Evolutionary conservation across 2,888 invertebrate genomes (phyloP), one percentile per base, ranked within the genome.

Genomic region (Trichopria drosophilae): DNA sequence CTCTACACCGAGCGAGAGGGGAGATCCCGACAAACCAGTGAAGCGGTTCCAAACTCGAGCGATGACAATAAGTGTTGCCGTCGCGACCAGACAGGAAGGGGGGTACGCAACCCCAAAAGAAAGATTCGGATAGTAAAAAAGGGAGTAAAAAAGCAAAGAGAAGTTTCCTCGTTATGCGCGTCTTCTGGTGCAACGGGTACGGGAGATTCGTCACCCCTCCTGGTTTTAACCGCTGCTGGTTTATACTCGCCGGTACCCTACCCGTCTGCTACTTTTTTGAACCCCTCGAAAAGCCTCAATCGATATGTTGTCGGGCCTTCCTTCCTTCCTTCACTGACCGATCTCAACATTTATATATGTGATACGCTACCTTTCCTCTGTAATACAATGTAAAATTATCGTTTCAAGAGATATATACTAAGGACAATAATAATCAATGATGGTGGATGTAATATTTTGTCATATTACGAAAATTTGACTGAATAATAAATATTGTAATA

Each of bases 141-240:
- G 19, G 19, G 43, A 46, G 40, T 53, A 53, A 46, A 52, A 55
- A 55, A 48, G 56, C 59, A 69, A 65, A 65, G 64, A 67, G 64
- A 65, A 67, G 68, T 72, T 72, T 73, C 71, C 73, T 72, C n/a
- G 73, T 72, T 71, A 67, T 66, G 67, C 71, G 67, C 71, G 64
- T 70, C 71, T 72, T 68, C 60, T 62, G 66, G 66, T 68, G 68
- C 72, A 70, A 71, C 42, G 51, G 53, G 39, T 47, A 46, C 51
- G 43, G n/a, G n/a, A n/a, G n/a, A n/a, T n/a, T n/a, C n/a, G n/a
- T n/a, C n/a, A n/a, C n/a, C n/a, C n/a, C n/a, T n/a, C n/a, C n/a
- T n/a, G n/a, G n/a, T n/a, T n/a, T 53, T 55, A 60, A 60, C 60
- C 60, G 37, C 32, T 28, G 13, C 52, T 55, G 58, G 55, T 55